Conservation (phyloP, 2,888 invertebrate genomes). For the Drosophila aldrichi region DNA sequence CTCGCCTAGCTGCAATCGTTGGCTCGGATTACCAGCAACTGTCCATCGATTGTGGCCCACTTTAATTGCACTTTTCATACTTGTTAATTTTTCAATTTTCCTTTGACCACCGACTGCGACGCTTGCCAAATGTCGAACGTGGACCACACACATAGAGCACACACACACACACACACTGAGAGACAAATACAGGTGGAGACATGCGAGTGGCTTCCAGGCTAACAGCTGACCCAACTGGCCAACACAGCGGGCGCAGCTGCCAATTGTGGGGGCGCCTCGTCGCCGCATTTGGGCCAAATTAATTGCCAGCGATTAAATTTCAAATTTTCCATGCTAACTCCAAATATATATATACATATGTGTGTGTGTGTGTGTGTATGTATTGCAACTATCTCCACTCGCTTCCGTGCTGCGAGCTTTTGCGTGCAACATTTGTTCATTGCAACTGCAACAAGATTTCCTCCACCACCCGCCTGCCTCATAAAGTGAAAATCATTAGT, state of each 20-base stretch:
- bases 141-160: conserved; percentile 64
- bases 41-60: conserved; percentile 55
- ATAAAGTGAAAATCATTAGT: conserved; percentile 78
- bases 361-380: neutral
- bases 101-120: conserved; percentile 64
- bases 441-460: conserved; percentile 14
- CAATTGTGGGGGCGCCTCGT: conserved; percentile 73
- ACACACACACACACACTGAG: conserved; percentile 17
- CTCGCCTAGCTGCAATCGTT: conserved; percentile 30
- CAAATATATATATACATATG: neutral
- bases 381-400: conserved; percentile 36
- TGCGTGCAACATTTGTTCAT: conserved; percentile 50
- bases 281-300: conserved; percentile 74
- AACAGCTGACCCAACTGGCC: conserved; percentile 67
- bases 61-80: conserved; percentile 84
- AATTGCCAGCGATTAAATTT: conserved; percentile 81
- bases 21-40: conserved; percentile 59
- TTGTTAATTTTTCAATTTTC: conserved; percentile 84
- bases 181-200: conserved; percentile 72
- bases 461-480: conserved; percentile 12
- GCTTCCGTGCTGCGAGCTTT: conserved; percentile 74
- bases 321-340: conserved; percentile 77
- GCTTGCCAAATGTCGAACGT: conserved; percentile 74
- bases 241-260: conserved; percentile 75
- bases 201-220: conserved; percentile 50